These are phyloP conservation scores for Porites australiensis DNA, from an alignment of 64 coral and sea anemone genomes.

Conservation along the genomic window DNA sequence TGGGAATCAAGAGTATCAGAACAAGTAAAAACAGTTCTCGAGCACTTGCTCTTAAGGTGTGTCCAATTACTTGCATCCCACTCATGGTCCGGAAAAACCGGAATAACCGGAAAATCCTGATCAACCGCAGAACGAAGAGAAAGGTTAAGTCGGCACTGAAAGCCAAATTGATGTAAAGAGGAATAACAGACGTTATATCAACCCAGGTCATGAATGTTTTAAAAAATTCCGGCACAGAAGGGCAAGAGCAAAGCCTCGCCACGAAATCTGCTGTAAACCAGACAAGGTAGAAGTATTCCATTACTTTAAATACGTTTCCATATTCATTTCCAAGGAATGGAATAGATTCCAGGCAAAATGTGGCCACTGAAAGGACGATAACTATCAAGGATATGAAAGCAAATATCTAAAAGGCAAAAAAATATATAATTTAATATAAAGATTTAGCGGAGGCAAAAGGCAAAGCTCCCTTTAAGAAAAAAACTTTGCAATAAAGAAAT, in stretches of 20 bases:
- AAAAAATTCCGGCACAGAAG: constrained; percentile 66
- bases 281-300: constrained; percentile 92
- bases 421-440: neutral
- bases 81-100: constrained; percentile 99
- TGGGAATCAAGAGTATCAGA: constrained; percentile 93
- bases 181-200: constrained; percentile 91
- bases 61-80: constrained; percentile 99
- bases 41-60: constrained; percentile 92
- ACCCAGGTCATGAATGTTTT: constrained; percentile 94
- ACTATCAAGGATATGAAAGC: constrained; percentile 92
- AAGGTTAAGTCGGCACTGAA: constrained; percentile 27
- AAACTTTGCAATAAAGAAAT: too few species aligned
- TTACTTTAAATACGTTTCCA: constrained; percentile 41
- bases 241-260: constrained; percentile 77
- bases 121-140: constrained; percentile 88
- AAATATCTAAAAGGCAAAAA: constrained; percentile 71
- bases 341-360: constrained; percentile 94
- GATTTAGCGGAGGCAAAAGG: too few species aligned
- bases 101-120: constrained; percentile 97
- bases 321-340: neutral
- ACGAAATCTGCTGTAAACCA: constrained; percentile 92
- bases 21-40: constrained; percentile 88
- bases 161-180: constrained; percentile 80
- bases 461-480: too few species aligned
- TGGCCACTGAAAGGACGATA: constrained; percentile 85